Percentiles rank a stretch among this genome's conserved stretches.
These are phyloP conservation scores for Batillaria attramentaria DNA, from an alignment of 1,140 invertebrate genomes.

Conservation along the genomic window DNA sequence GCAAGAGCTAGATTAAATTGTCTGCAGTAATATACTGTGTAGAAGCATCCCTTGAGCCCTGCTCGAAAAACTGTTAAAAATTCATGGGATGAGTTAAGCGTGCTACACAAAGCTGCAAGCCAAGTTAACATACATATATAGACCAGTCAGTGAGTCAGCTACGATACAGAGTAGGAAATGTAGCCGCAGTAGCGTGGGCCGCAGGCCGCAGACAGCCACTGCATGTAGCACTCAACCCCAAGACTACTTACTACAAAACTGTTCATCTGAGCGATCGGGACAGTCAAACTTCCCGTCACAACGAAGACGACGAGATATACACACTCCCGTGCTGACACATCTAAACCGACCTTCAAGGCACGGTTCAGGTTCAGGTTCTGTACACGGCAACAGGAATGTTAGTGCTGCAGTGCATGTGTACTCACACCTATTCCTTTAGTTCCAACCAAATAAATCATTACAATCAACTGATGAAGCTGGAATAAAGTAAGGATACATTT, in stretches of 20 bases:
- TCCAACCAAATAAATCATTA: too few relatives aligned
- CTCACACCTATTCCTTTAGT: too few relatives aligned
- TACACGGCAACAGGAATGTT: too few relatives aligned
- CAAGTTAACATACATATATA: background rate
- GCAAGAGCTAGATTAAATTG: too few relatives aligned
- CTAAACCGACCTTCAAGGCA: conserved; percentile 53
- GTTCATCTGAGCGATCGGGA: conserved; percentile 46
- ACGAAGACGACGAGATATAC: conserved; percentile 31
- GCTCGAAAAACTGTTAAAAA: too few relatives aligned
- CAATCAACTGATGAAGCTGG: too few relatives aligned
- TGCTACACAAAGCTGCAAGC: conserved; percentile 3
- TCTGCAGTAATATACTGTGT: too few relatives aligned
- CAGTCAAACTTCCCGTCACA: conserved; percentile 46
- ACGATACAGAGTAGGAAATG: background rate
- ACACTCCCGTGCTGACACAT: conserved; percentile 41
- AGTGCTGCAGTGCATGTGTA: too few relatives aligned
- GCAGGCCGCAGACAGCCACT: background rate
- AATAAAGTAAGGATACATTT: too few relatives aligned
- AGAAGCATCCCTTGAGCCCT: too few relatives aligned
- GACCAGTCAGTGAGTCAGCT: background rate
- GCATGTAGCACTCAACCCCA: background rate
- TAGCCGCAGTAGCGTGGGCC: background rate
- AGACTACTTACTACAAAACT: conserved; percentile 40
- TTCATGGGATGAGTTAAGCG: too few relatives aligned
- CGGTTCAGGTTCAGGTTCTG: conserved; percentile 21